Evolutionary conservation across 30 jellyfish, hydroid and myxozoan species (phyloP).

Genomic region (Chrysaora quinquecirrha): DNA sequence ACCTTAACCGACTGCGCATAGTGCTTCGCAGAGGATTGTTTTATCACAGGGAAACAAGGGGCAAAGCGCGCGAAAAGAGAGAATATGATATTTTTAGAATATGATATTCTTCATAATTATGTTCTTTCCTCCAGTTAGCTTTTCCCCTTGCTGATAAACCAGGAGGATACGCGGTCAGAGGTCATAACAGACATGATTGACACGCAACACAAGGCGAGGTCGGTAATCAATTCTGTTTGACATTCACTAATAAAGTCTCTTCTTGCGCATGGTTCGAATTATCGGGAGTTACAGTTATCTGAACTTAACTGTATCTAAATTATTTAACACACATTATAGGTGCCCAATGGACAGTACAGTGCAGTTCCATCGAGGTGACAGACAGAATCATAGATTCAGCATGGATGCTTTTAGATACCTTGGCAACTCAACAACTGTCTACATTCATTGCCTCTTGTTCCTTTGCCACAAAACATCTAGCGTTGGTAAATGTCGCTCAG

Average conservation of each 20-base stretch:
- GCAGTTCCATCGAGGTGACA: slow-evolving; percentile 7
- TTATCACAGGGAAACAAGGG: too few relatives aligned
- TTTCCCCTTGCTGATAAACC: neutral
- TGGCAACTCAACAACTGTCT: slow-evolving; percentile 33
- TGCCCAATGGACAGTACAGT: slow-evolving; percentile 53
- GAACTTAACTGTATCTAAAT: neutral
- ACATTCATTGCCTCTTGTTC: slow-evolving; percentile 59
- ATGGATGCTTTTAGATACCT: slow-evolving; percentile 53
- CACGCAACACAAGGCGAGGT: neutral
- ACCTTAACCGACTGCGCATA: too few relatives aligned
- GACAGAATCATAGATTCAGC: slow-evolving; percentile 38
- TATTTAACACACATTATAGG: slow-evolving; percentile 5
- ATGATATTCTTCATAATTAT: too few relatives aligned
- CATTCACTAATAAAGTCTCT: neutral
- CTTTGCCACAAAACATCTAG: slow-evolving; percentile 57
- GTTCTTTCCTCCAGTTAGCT: too few relatives aligned
- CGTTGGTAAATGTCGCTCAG: slow-evolving; percentile 22
- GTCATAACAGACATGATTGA: neutral
- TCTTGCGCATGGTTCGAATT: neutral
- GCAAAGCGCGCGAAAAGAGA: too few relatives aligned
- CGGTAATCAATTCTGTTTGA: neutral
- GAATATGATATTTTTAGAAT: too few relatives aligned
- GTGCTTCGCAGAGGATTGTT: too few relatives aligned
- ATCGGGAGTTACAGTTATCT: neutral
- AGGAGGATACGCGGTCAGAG: neutral